Percentiles rank a stretch among this genome's conserved stretches.
phyloP scores from a whole-genome alignment of 2,888 invertebrate species.

The Dorcus parallelipipedus region DNA sequence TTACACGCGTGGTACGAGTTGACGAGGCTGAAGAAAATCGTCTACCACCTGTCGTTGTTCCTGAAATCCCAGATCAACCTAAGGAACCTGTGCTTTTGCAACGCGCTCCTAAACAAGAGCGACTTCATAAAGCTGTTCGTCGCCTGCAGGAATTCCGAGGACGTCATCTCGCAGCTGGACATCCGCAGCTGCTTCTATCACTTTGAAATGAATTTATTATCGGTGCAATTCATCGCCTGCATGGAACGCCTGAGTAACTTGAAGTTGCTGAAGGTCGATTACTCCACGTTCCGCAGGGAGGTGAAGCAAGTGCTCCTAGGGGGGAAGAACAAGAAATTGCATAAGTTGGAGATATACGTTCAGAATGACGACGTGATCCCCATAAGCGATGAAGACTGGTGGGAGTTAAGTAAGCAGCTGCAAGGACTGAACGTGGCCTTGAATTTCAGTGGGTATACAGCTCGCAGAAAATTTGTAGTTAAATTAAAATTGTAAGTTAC shows the following conservation, averaged over 20 bases:
- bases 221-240: constrained; percentile 31
- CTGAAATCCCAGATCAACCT: constrained; percentile 47
- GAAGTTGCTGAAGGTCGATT: constrained; percentile 48
- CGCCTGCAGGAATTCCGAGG: constrained; percentile 43
- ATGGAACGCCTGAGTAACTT: constrained; percentile 46
- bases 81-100: constrained; percentile 45
- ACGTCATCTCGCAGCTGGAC: constrained; percentile 45
- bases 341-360: constrained; percentile 45
- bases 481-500: constrained; percentile 9
- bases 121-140: constrained; percentile 48
- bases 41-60: constrained; percentile 40
- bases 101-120: constrained; percentile 48
- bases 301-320: constrained; percentile 46
- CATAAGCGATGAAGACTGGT: constrained; percentile 48
- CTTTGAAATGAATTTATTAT: constrained; percentile 40
- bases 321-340: constrained; percentile 42
- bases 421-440: constrained; percentile 47
- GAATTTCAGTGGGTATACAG: constrained; percentile 25
- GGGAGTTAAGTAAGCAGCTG: constrained; percentile 42
- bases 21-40: constrained; percentile 45
- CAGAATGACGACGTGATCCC: constrained; percentile 47
- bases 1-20: constrained; percentile 52
- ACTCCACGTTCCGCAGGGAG: constrained; percentile 48
- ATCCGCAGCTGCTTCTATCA: constrained; percentile 49
- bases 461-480: background rate